Conservation (phyloP, 2,797 vertebrate species). For the Danio tinwini region DNA sequence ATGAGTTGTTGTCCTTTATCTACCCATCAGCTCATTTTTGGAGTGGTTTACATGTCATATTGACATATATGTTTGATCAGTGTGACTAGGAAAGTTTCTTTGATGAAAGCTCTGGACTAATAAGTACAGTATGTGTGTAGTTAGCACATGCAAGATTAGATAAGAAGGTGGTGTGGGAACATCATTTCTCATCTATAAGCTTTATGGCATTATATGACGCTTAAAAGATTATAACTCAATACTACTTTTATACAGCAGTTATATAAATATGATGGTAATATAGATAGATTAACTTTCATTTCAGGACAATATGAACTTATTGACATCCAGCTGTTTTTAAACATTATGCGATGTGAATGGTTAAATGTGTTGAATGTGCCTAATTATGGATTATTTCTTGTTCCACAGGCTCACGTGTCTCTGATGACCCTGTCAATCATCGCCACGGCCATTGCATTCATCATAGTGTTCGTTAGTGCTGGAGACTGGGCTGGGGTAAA, state of each 20-base stretch:
- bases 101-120: neutral
- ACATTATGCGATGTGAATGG: no score
- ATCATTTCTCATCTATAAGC: neutral
- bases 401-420: constrained; percentile 73
- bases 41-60: neutral
- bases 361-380: neutral
- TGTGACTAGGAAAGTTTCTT: neutral
- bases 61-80: neutral
- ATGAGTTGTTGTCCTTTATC: neutral
- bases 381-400: constrained; percentile 2
- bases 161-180: neutral
- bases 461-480: constrained; percentile 72
- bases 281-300: neutral
- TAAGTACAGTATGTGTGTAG: neutral
- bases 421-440: constrained; percentile 75
- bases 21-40: neutral
- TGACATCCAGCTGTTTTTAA: neutral
- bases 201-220: neutral
- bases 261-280: neutral
- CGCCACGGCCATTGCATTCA: constrained; percentile 75
- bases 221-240: neutral
- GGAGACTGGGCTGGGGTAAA: constrained; percentile 75
- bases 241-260: neutral
- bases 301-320: no score
- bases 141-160: neutral